Conservation (phyloP, 2,113 vertebrate genomes). For the Planiliza haematocheilus region DNA sequence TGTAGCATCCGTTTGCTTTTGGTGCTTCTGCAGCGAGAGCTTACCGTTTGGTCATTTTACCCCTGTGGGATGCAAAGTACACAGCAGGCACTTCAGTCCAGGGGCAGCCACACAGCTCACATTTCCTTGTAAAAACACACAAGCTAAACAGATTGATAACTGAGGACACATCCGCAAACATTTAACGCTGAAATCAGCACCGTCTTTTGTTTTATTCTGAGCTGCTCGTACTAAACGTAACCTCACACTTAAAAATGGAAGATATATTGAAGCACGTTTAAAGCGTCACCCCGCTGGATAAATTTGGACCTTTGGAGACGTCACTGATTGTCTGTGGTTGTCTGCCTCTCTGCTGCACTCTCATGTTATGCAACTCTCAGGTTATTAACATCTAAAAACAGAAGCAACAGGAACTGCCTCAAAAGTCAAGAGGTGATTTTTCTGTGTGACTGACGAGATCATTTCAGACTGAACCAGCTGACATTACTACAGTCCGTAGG, state of each 20-base stretch:
- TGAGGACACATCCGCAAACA: slow-evolving; percentile 4
- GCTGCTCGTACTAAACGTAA: no score
- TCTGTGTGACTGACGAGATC: no score
- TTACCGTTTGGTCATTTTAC: no score
- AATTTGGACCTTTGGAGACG: neutral
- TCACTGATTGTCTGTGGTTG: neutral
- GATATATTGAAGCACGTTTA: neutral
- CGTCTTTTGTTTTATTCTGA: slow-evolving; percentile 6
- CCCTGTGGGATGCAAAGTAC: neutral
- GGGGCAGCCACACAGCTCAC: slow-evolving; percentile 29
- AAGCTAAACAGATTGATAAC: slow-evolving; percentile 21
- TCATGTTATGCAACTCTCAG: no score
- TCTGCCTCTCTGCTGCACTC: no score
- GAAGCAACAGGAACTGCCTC: no score
- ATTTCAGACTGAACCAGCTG: neutral
- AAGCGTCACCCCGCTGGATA: neutral
- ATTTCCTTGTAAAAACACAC: slow-evolving; percentile 23
- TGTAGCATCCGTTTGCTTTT: slow-evolving; percentile 21
- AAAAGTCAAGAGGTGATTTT: no score
- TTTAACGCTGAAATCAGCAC: slow-evolving; percentile 13
- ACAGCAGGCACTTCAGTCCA: slow-evolving; percentile 17
- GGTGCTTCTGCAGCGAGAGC: slow-evolving; percentile 1
- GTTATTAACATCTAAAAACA: no score
- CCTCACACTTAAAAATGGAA: neutral
- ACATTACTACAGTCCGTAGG: neutral